phyloP scores from a whole-genome alignment of 2,888 invertebrate genomes.

The Acanthosepion esculentum region DNA sequence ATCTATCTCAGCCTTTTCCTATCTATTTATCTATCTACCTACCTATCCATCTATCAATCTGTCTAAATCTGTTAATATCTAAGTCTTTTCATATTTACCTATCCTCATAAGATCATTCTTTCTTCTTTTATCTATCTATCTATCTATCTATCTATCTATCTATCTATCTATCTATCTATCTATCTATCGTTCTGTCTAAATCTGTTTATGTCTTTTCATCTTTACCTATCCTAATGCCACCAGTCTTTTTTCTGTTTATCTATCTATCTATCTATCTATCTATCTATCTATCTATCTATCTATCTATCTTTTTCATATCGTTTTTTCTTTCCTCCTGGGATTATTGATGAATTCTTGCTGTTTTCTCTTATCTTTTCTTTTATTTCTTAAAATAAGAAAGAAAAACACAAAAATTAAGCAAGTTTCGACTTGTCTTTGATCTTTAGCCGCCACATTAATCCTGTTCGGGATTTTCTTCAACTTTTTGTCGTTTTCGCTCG shows the following conservation, averaged over 20 bases:
- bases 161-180: background rate
- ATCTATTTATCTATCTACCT: no score
- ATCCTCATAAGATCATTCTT: no score
- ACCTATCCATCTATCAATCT: background rate
- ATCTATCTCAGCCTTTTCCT: no score
- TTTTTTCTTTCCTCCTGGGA: background rate
- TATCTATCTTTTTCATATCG: background rate
- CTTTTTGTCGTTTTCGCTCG: background rate
- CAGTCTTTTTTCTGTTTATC: background rate
- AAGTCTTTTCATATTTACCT: no score
- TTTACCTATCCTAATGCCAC: no score
- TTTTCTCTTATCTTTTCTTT: background rate
- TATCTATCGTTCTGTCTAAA: background rate
- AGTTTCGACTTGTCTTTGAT: background rate
- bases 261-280: constrained; percentile 35
- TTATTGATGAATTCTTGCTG: background rate
- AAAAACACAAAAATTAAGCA: background rate
- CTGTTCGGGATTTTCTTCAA: constrained; percentile 8
- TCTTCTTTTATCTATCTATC: background rate
- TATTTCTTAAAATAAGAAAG: background rate
- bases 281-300: background rate
- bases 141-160: no score
- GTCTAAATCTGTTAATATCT: background rate
- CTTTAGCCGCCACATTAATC: constrained; percentile 21
- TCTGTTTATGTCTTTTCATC: no score